Evolutionary conservation across 2,888 invertebrate genomes (phyloP).

Genomic region (Drosophila anceps): DNA sequence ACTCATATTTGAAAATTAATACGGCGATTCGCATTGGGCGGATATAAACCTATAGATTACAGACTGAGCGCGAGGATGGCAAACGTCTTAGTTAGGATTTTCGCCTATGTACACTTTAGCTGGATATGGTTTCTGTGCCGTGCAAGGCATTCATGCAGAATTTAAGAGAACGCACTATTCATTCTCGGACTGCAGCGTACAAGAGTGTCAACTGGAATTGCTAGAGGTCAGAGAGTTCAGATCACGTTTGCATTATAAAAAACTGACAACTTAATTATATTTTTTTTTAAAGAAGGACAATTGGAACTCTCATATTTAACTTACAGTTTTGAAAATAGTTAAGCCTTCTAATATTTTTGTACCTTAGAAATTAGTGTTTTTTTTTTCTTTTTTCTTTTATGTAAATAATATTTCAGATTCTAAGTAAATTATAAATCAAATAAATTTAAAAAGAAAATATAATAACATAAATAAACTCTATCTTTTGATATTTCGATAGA

Average conservation of each 20-base stretch:
- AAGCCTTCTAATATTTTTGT: too few relatives aligned
- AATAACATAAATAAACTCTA: too few relatives aligned
- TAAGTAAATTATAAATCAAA: too few relatives aligned
- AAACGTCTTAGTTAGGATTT: background rate
- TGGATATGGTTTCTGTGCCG: background rate
- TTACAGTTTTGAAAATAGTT: background rate
- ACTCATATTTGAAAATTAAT: conserved; percentile 15
- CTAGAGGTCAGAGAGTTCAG: background rate
- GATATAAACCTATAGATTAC: background rate
- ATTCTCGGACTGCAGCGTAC: background rate
- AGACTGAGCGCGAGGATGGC: conserved; percentile 8
- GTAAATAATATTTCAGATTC: too few relatives aligned
- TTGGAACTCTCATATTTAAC: background rate
- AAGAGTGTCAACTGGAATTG: background rate
- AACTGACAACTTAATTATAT: background rate
- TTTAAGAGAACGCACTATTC: background rate
- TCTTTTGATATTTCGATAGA: too few relatives aligned
- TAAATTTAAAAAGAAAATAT: too few relatives aligned
- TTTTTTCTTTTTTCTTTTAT: too few relatives aligned
- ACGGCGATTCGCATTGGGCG: background rate
- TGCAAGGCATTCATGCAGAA: background rate
- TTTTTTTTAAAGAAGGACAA: background rate
- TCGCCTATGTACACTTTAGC: background rate
- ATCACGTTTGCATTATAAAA: background rate
- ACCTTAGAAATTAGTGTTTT: too few relatives aligned